phyloP scores from a whole-genome alignment of 2,797 vertebrate genomes.

The Meda fulgida region DNA sequence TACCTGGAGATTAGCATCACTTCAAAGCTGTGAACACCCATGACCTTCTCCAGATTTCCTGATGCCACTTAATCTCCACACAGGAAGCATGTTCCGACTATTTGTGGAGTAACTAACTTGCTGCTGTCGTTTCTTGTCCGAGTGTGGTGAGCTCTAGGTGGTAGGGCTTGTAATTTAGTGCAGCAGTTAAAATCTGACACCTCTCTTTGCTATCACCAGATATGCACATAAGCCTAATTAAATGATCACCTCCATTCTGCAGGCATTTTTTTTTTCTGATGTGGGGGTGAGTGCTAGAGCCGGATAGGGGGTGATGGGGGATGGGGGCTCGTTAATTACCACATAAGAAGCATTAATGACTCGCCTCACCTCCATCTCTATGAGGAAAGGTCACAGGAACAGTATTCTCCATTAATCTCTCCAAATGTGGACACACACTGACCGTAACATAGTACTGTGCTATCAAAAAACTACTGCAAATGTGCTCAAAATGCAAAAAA shows the following conservation, averaged over 20 bases:
- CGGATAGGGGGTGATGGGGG: slow-evolving; percentile 67
- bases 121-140: slow-evolving; percentile 42
- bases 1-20: slow-evolving; percentile 53
- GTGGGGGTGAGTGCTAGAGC: slow-evolving; percentile 40
- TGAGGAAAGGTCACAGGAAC: slow-evolving; percentile 92
- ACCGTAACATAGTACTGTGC: slow-evolving; percentile 27
- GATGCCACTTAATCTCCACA: slow-evolving; percentile 55
- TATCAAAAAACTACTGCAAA: slow-evolving; percentile 49
- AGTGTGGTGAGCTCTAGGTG: slow-evolving; percentile 36
- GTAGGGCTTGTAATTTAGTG: slow-evolving; percentile 86
- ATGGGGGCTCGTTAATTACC: slow-evolving; percentile 89
- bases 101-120: slow-evolving; percentile 63
- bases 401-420: slow-evolving; percentile 93
- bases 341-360: slow-evolving; percentile 96
- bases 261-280: slow-evolving; percentile 77
- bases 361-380: slow-evolving; percentile 92
- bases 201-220: slow-evolving; percentile 83
- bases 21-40: slow-evolving; percentile 59
- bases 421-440: slow-evolving; percentile 85
- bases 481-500: slow-evolving; percentile 63
- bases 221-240: slow-evolving; percentile 94
- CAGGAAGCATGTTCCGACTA: slow-evolving; percentile 45
- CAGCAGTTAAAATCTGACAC: slow-evolving; percentile 74
- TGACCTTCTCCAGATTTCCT: slow-evolving; percentile 57
- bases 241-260: slow-evolving; percentile 89